These are phyloP conservation scores for Hydrolagus affinis DNA, from an alignment of 2,113 vertebrate genomes.

Conservation along the genomic window DNA sequence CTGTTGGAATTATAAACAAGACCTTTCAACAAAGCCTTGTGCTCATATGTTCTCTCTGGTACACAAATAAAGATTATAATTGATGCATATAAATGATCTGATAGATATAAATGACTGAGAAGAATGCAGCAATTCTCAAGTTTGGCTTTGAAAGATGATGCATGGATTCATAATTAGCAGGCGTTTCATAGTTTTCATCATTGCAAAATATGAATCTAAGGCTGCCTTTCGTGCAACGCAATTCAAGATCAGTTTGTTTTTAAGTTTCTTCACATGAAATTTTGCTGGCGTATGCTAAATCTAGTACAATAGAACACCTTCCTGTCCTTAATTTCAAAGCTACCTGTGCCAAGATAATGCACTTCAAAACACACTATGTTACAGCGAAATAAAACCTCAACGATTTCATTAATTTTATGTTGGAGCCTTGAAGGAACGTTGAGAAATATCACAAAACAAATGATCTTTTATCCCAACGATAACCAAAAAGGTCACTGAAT, in stretches of 20 bases:
- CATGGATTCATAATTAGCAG: neutral
- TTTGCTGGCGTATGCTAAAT: constrained; percentile 13
- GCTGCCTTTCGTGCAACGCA: neutral
- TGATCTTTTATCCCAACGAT: too few species aligned
- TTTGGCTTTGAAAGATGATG: neutral
- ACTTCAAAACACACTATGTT: neutral
- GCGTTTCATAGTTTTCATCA: neutral
- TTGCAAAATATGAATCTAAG: neutral
- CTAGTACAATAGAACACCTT: constrained; percentile 20
- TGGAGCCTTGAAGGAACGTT: neutral
- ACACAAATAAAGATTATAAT: neutral
- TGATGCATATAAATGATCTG: neutral
- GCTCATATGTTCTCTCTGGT: neutral
- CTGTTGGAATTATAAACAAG: neutral
- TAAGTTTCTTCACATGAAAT: constrained; percentile 15
- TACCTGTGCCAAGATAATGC: constrained; percentile 15
- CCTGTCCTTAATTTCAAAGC: constrained; percentile 25
- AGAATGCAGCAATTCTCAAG: neutral
- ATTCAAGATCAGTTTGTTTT: constrained; percentile 24
- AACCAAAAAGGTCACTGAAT: neutral
- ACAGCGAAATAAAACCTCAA: neutral
- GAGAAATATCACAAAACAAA: neutral
- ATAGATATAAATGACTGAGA: neutral
- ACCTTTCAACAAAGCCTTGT: neutral
- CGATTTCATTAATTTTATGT: neutral